Percentiles rank a stretch among this genome's conserved stretches.
Evolutionary conservation across 2,113 vertebrate genomes (phyloP).

Genomic region (Thunnus thynnus): DNA sequence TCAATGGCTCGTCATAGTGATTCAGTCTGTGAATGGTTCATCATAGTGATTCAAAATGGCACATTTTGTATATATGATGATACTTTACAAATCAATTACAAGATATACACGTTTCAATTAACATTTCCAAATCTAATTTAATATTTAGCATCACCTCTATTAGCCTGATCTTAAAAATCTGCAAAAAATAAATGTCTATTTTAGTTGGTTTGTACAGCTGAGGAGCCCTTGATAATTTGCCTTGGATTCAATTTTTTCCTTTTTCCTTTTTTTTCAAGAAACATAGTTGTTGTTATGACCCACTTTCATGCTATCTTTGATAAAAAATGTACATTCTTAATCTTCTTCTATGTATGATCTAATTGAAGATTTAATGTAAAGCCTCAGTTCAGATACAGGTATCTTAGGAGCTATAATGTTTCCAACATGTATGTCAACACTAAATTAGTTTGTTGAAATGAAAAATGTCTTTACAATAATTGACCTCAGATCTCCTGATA

Average conservation of each 20-base stretch:
- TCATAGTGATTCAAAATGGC: conserved; percentile 1
- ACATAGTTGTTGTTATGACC: neutral
- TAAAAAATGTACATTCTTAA: neutral
- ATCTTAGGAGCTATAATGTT: conserved; percentile 29
- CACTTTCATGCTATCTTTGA: neutral
- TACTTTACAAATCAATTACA: neutral
- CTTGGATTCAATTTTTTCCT: neutral
- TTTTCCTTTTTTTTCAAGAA: neutral
- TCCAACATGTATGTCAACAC: conserved; percentile 32
- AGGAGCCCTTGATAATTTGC: neutral
- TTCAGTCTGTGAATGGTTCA: neutral
- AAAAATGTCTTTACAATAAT: conserved; percentile 53
- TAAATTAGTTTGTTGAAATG: conserved; percentile 52
- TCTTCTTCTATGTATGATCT: neutral
- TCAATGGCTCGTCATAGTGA: neutral
- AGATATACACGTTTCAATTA: neutral
- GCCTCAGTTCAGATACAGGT: conserved; percentile 11
- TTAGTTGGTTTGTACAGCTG: neutral
- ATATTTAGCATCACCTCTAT: neutral
- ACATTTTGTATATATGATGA: conserved; percentile 2
- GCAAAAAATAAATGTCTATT: neutral
- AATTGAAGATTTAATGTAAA: conserved; percentile 18
- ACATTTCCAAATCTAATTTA: neutral
- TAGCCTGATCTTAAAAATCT: conserved; percentile 4
- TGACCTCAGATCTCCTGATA: conserved; percentile 54